These are phyloP conservation scores for Ptychodera flava DNA, from an alignment of 35 echinoderm and acorn worm species.

Conservation along the genomic window DNA sequence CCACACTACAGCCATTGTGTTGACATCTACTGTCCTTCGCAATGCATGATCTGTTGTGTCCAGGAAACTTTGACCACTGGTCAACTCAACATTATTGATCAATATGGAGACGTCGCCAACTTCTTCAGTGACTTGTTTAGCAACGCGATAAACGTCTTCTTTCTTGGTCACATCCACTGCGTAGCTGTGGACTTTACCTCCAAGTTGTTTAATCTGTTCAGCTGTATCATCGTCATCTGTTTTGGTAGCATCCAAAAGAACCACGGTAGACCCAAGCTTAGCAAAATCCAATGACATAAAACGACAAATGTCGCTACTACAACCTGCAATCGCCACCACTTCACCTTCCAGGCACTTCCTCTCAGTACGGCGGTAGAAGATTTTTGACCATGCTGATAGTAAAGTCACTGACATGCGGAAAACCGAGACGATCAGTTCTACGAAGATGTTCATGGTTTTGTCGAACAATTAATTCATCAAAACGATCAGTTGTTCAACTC, in stretches of 20 bases:
- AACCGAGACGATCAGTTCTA: no score
- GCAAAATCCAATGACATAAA: slow-evolving; percentile 26
- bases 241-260: slow-evolving; percentile 38
- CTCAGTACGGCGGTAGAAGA: neutral
- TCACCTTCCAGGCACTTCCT: slow-evolving; percentile 53
- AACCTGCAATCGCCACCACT: slow-evolving; percentile 67
- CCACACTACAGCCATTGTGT: neutral
- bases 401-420: no score
- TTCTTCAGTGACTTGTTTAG: slow-evolving; percentile 12
- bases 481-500: no score
- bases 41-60: neutral
- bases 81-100: slow-evolving; percentile 12
- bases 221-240: slow-evolving; percentile 22
- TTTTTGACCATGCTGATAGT: no score
- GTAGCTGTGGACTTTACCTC: slow-evolving; percentile 20
- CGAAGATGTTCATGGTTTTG: no score
- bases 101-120: slow-evolving; percentile 8
- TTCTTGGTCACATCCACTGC: slow-evolving; percentile 25
- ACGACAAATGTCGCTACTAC: slow-evolving; percentile 63
- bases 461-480: no score
- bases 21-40: neutral
- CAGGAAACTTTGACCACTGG: neutral
- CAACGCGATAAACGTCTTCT: slow-evolving; percentile 19
- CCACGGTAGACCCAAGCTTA: slow-evolving; percentile 16
- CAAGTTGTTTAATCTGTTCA: slow-evolving; percentile 17